These are phyloP conservation scores for Oreochromis grahami DNA, from an alignment of 2,797 vertebrate genomes.

Conservation along the genomic window DNA sequence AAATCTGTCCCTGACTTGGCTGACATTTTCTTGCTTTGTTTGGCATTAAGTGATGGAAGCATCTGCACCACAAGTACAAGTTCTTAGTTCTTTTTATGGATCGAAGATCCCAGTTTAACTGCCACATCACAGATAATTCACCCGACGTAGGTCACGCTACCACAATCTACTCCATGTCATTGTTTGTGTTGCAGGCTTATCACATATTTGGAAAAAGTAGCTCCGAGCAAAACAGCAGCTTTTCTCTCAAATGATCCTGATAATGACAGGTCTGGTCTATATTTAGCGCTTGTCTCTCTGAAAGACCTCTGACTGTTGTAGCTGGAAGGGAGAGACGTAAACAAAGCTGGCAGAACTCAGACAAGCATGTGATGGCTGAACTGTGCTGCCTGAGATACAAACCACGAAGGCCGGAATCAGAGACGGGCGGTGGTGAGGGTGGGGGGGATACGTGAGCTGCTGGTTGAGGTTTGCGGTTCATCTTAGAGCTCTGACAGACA, in stretches of 20 bases:
- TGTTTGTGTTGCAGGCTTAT: conserved; percentile 38
- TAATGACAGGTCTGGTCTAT: conserved; percentile 57
- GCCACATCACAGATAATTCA: not conserved
- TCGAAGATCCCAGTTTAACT: not conserved
- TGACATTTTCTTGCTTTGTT: not conserved
- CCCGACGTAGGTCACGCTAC: not conserved
- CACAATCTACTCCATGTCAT: not conserved
- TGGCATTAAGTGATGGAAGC: not conserved
- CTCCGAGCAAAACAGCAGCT: conserved; percentile 33
- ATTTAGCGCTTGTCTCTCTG: conserved; percentile 51
- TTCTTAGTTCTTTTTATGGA: not conserved
- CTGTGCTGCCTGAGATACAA: conserved; percentile 21
- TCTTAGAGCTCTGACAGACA: conserved; percentile 33
- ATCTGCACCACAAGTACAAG: not conserved
- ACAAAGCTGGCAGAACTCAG: conserved; percentile 65
- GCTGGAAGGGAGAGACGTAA: conserved; percentile 39
- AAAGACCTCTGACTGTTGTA: conserved; percentile 34
- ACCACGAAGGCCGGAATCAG: not conserved
- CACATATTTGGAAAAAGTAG: conserved; percentile 32
- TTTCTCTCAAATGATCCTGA: conserved; percentile 60
- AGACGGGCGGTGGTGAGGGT: not conserved
- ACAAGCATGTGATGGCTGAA: conserved; percentile 40
- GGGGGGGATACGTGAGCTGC: conserved; percentile 9
- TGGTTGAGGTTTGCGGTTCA: conserved; percentile 30
- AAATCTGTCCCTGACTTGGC: not conserved